Base-by-base conservation (phyloP, 2,113 vertebrate species). In the Sphaerodactylus townsendi region DNA sequence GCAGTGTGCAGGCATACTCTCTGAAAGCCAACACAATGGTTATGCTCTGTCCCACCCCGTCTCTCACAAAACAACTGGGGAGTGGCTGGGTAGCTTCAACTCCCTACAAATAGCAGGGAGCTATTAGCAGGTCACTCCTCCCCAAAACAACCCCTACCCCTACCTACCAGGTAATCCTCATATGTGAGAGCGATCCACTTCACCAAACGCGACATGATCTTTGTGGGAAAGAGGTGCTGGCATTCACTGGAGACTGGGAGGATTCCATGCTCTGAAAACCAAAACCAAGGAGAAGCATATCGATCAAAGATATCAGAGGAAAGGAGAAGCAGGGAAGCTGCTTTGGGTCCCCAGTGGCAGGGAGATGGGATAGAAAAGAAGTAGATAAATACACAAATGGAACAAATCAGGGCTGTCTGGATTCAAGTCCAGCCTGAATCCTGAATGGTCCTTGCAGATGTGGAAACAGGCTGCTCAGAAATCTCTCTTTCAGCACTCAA, bases 201-300 rank as follows among this genome's bases (percentile, higher is more conserved):
- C 65, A 97, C 96, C 90, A 99, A 95, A 50, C 95, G 97, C 0
- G 99, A 98, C 77, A 99, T 95, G 0, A 99, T 96, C 94, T 99
- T 99, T 87, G 97, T 94, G 0, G 99, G 98, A 89, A 99, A 99
- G 79, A 99, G 97, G 74, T 97, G 93, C 94, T 98, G 98, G 94
- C 98, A 98, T 88, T 99, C 98, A 0, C 94, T 96, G 92, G 97
- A 97, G 80, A 99, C 96, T 0, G 98, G 98, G 84, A 99, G 94
- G 7, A 98, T 97, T 5, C 97, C 98, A 3, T 99, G 98, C 89
- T 99, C 99, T 99, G 90, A 48, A 94, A 56, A 94, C 4, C 83
- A 77, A 64, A 66, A 17, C 59, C 59, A 76, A 66, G n/a, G 56
- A 35, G 37, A 77, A 7, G 4, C 7, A 5, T 10, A 62, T 62